A percentile compares a stretch with the other conserved stretches of the same genome.
These are phyloP conservation scores for Sphecodes monilicornis DNA, from an alignment of 2,888 invertebrate species.

Conservation along the genomic window DNA sequence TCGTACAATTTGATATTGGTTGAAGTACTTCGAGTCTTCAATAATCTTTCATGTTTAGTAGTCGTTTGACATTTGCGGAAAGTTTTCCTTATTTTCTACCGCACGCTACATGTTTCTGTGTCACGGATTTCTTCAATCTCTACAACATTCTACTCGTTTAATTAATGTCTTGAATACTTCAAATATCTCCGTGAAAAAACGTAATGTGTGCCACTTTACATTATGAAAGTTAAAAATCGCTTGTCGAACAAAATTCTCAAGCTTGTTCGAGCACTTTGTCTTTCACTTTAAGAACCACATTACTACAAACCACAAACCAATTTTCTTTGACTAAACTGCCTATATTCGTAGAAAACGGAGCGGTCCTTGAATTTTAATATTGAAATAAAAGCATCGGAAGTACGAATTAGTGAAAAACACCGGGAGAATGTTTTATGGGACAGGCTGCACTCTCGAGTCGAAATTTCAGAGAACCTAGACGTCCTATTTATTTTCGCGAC, in stretches of 20 bases:
- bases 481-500: constrained; percentile 4
- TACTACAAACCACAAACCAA: neutral
- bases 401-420: neutral
- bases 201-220: neutral
- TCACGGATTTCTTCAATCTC: neutral
- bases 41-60: neutral
- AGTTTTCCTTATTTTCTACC: neutral
- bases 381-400: neutral
- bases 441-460: neutral
- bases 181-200: neutral
- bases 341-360: neutral
- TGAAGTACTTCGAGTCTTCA: neutral
- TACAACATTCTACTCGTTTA: neutral
- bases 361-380: neutral
- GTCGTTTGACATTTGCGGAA: neutral
- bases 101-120: neutral
- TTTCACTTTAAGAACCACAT: neutral
- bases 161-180: neutral
- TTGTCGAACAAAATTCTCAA: neutral
- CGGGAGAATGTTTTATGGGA: neutral
- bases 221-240: neutral
- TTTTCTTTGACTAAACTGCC: neutral
- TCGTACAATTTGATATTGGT: neutral
- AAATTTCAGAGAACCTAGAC: neutral
- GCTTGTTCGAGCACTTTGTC: neutral